Base-by-base conservation (phyloP, 2,888 invertebrate species). In the Entomobrya proxima region DNA sequence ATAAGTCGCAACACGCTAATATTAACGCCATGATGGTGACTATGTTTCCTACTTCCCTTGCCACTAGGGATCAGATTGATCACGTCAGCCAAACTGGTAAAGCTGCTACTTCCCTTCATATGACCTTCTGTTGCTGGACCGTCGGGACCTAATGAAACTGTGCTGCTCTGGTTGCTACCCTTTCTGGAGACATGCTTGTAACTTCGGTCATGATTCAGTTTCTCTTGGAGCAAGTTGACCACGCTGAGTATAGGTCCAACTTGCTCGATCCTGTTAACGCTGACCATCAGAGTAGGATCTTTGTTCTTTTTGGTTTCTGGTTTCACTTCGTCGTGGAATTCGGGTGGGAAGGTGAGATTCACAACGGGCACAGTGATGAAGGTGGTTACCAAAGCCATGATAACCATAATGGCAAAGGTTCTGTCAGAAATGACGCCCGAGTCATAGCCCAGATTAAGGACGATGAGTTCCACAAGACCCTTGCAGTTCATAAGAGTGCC, bases 351-450 rank as follows among this genome's bases (percentile, higher is more conserved):
- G 4, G 86, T 78, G 32, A 24, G 79, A 0, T 79, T 50, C 0
- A 88, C 88, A n/a, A 83, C n/a, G 9, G 88, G 88, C 0, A 87
- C 87, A 0, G 88, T 88, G 15, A 87, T 64, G 61, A 88, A 88
- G 0, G 88, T 88, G 1, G 88, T 88, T 3, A 87, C 85, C 1
- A 88, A 40, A n/a, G 88, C 88, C 88, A 88, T 88, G n/a, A 88
- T 88, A n/a, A 88, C 88, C 88, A 88, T 88, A 32, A 88, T 88
- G 3, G 88, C 88, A 67, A 87, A 88, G 0, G 88, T 88, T 18
- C 52, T 55, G n/a, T 85, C 47, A 1, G 79, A 79, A 77, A 88
- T 88, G 5, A 88, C 79, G 1, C 75, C 24, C 15, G 82, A 50
- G 44, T 82, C 88, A 52, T 87, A 86, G 0, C 88, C 88, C 64